These are phyloP conservation scores for Sebastes matsubarae DNA, from an alignment of 2,797 vertebrate genomes.

Conservation along the genomic window DNA sequence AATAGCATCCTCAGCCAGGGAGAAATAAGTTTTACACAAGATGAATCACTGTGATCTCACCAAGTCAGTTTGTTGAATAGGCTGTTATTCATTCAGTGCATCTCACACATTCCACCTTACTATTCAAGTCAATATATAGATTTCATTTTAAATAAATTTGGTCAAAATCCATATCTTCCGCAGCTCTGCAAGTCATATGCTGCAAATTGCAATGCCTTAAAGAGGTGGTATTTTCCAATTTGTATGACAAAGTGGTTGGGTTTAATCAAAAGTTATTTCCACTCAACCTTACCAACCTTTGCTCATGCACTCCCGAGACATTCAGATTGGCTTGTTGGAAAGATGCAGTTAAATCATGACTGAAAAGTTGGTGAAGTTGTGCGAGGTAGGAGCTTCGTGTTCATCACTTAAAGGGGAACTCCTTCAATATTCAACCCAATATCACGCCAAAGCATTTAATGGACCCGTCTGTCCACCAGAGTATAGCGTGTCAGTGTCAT, in stretches of 20 bases:
- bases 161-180: neutral
- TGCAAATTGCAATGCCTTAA: neutral
- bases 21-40: neutral
- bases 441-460: no score
- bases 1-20: neutral
- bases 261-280: neutral
- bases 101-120: neutral
- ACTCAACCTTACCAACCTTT: neutral
- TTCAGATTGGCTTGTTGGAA: neutral
- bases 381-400: neutral
- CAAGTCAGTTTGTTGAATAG: conserved; percentile 1
- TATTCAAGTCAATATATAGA: neutral
- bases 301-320: neutral
- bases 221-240: neutral
- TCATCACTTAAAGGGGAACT: conserved; percentile 1
- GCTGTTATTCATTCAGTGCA: neutral
- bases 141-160: neutral
- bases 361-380: neutral
- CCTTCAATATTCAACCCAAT: neutral
- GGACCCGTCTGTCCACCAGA: no score
- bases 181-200: neutral
- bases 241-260: neutral
- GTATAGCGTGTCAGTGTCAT: no score
- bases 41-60: conserved; percentile 6
- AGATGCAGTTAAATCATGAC: neutral